Evolutionary conservation across 2,888 invertebrate genomes (phyloP).

Genomic region (Amphimallon solstitiale): DNA sequence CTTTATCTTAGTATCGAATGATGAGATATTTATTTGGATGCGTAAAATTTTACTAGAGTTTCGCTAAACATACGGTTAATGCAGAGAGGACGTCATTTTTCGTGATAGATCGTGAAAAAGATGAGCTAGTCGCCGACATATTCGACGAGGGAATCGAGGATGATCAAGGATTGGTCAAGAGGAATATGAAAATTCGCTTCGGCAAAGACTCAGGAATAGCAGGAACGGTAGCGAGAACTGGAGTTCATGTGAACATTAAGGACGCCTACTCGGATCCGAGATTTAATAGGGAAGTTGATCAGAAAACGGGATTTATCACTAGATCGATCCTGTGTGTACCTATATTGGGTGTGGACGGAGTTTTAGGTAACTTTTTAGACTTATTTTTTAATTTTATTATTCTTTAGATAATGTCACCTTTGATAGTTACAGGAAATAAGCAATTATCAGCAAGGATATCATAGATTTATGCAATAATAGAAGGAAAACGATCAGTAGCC

Average conservation of each 20-base stretch:
- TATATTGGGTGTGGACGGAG: constrained; percentile 64
- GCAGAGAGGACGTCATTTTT: constrained; percentile 70
- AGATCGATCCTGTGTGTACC: constrained; percentile 68
- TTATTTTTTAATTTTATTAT: no score
- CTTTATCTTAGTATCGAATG: no score
- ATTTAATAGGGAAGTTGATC: constrained; percentile 67
- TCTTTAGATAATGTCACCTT: no score
- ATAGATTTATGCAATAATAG: no score
- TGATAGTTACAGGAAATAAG: no score
- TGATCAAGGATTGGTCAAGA: constrained; percentile 61
- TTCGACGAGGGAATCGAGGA: constrained; percentile 69
- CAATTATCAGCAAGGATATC: no score
- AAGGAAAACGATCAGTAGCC: no score
- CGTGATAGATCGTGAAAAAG: constrained; percentile 66
- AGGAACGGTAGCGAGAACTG: constrained; percentile 66
- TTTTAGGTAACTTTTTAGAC: constrained; percentile 66
- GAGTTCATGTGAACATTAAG: constrained; percentile 64
- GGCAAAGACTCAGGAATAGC: constrained; percentile 66
- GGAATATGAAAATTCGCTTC: constrained; percentile 66
- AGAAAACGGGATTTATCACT: constrained; percentile 67
- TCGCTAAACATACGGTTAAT: constrained; percentile 68
- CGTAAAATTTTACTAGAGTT: constrained; percentile 60
- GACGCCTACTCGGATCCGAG: constrained; percentile 69
- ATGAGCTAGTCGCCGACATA: constrained; percentile 66
- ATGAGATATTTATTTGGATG: not conserved